These are phyloP conservation scores for Pollenia angustigena DNA, from an alignment of 2,888 invertebrate genomes.

Conservation along the genomic window DNA sequence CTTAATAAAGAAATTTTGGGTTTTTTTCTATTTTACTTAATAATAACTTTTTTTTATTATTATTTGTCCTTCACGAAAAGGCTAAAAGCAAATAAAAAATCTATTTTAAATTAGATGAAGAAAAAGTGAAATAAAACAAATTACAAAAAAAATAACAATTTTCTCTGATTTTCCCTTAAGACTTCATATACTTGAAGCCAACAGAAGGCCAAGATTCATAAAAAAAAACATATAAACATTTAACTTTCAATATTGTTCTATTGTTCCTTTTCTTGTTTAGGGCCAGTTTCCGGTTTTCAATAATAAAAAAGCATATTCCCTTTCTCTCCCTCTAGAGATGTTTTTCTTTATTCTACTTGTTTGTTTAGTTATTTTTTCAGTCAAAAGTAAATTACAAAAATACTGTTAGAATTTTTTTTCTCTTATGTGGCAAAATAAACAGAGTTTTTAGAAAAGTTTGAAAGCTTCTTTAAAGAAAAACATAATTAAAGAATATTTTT, in stretches of 20 bases:
- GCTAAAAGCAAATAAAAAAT: background rate
- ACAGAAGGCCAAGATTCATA: conserved; percentile 21
- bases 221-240: conserved; percentile 38
- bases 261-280: conserved; percentile 32
- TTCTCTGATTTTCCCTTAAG: conserved; percentile 51
- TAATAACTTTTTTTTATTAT: conserved; percentile 2
- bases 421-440: no score
- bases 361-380: background rate
- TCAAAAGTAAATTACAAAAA: no score
- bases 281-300: conserved; percentile 54
- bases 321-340: conserved; percentile 44
- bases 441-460: no score
- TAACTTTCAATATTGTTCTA: conserved; percentile 24
- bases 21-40: background rate
- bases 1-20: conserved; percentile 18
- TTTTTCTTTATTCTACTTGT: conserved; percentile 17
- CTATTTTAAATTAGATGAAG: no score
- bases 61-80: background rate
- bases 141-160: conserved; percentile 58
- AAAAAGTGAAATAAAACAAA: background rate
- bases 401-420: no score
- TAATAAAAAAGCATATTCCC: background rate
- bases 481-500: no score
- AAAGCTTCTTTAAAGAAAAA: no score
- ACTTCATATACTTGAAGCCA: conserved; percentile 46